phyloP scores from a whole-genome alignment of 2,797 vertebrate genomes.

The Pogonophryne albipinna region DNA sequence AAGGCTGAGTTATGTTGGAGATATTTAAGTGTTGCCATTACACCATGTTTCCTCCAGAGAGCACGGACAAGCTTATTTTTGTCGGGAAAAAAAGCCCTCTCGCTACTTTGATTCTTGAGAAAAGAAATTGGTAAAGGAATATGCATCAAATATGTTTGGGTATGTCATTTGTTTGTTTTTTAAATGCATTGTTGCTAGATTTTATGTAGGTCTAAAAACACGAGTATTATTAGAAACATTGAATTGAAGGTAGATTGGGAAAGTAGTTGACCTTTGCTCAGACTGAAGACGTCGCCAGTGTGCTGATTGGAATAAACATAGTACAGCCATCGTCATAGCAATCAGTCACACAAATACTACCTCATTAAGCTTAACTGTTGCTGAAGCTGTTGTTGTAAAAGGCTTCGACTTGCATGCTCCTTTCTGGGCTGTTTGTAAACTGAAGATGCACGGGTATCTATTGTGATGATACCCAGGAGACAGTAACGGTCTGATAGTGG shows the following conservation, averaged over 20 bases:
- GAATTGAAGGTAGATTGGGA: background rate
- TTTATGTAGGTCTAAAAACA: background rate
- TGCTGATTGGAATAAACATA: background rate
- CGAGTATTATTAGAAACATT: background rate
- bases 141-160: background rate
- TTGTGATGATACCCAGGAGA: constrained; percentile 18
- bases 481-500: background rate
- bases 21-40: background rate
- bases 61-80: background rate
- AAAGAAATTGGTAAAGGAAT: background rate
- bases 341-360: background rate
- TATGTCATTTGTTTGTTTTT: background rate
- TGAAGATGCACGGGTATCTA: constrained; percentile 1
- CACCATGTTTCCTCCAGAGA: background rate
- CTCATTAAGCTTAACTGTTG: background rate
- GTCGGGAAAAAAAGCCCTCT: too few relatives aligned
- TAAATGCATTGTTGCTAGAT: background rate
- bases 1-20: background rate
- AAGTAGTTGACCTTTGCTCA: background rate
- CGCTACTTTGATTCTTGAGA: background rate
- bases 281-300: background rate
- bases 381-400: background rate
- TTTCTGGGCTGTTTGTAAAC: background rate
- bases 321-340: background rate
- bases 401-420: background rate